Base-by-base conservation (phyloP, 2,113 vertebrate species). In the Anoplopoma fimbria region DNA sequence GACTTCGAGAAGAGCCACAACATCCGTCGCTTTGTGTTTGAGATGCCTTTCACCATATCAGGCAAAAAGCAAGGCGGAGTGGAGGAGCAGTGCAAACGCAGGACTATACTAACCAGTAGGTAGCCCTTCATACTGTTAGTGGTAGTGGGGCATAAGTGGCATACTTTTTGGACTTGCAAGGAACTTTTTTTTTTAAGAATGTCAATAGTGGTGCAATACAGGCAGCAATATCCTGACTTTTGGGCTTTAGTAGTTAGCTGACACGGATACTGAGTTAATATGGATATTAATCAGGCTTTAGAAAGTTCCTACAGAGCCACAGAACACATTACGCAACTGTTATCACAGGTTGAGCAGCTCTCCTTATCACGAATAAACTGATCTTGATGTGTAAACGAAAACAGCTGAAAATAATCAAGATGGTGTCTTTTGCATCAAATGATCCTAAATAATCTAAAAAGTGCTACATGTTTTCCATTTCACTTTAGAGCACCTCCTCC, bases 1-100 rank as follows among this genome's bases (percentile, higher is more conserved):
- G 98, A 99, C 77, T 99, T 99, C 60, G 98, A 99, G 90, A 97
- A 95, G 79, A 97, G 96, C 89, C 98, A 99, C 85, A 99, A 99
- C 86, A 98, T 99, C 57, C 97, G 97, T 4, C 96, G 98, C 55
- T 99, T 99, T 90, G 97, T 99, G 89, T 99, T 99, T 47, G 98
- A 99, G 94, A 99, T 97, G 97, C 98, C 98, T 23, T 99, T 99
- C 83, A 99, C 98, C 23, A 96, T 98, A 75, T 94, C 96, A 0
- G 98, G 98, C 31, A 99, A 98, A 84, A 96, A 97, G 83, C 98
- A 98, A 77, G 98, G 98, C 4, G 97, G 97, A 0, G 96, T 99
- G 0, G 97, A 98, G 71, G 98, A 99, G 33, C 98, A 99, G 88
- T 99, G 98, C 88, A 99, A 99, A 72, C 95, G 98, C 23, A 95